These are phyloP conservation scores for Hyposoter didymator DNA, from an alignment of 2,888 invertebrate species.

Conservation along the genomic window DNA sequence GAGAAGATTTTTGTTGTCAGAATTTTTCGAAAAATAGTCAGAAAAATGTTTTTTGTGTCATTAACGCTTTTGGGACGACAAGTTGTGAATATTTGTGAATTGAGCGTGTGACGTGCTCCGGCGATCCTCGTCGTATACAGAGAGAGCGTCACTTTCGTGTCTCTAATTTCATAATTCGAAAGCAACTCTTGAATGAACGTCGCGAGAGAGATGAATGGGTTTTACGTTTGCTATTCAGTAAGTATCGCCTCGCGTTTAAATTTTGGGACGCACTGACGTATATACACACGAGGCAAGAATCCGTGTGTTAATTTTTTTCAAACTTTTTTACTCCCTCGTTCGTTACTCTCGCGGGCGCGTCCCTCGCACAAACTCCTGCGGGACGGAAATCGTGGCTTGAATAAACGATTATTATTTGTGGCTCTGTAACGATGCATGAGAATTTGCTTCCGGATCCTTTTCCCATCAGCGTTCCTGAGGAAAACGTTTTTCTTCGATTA, in stretches of 20 bases:
- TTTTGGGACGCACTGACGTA: slow-evolving; percentile 27
- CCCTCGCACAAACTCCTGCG: no score
- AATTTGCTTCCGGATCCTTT: background rate
- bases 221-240: slow-evolving; percentile 49
- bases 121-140: background rate
- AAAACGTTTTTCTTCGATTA: background rate
- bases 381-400: slow-evolving; percentile 8
- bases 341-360: background rate
- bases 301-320: background rate
- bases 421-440: background rate
- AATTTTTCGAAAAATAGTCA: background rate
- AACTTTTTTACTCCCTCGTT: slow-evolving; percentile 1
- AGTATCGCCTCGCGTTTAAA: slow-evolving; percentile 41
- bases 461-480: background rate
- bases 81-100: slow-evolving; percentile 45
- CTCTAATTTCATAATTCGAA: slow-evolving; percentile 58
- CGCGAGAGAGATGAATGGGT: slow-evolving; percentile 59
- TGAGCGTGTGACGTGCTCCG: background rate
- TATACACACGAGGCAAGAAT: background rate
- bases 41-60: background rate
- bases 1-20: background rate
- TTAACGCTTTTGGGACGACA: background rate
- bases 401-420: background rate
- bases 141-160: slow-evolving; percentile 49
- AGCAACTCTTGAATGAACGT: slow-evolving; percentile 59